Conservation (phyloP, 1,140 invertebrate species). For the Drosophila gunungcola region DNA sequence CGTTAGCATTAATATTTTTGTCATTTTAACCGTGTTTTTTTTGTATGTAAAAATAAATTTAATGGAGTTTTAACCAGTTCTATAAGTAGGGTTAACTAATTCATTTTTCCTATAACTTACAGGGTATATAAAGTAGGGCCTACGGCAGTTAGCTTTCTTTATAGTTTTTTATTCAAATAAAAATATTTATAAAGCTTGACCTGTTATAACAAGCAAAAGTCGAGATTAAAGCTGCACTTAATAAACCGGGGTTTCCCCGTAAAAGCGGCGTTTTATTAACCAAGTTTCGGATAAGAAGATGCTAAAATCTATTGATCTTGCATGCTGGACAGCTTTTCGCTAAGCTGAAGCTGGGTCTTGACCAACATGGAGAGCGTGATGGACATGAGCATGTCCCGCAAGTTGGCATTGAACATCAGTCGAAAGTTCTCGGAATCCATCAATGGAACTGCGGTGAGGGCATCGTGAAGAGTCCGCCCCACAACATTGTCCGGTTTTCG, state of each 20-base stretch:
- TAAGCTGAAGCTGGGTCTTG: conserved; percentile 58
- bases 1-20: too few species aligned
- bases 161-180: too few species aligned
- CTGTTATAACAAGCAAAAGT: too few species aligned
- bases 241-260: not conserved
- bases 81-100: too few species aligned
- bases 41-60: too few species aligned
- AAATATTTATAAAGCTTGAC: too few species aligned
- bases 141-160: too few species aligned
- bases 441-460: conserved; percentile 54
- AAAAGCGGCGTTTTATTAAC: not conserved
- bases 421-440: conserved; percentile 58
- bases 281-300: not conserved
- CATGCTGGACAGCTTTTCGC: conserved; percentile 54
- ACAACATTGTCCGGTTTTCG: conserved; percentile 51
- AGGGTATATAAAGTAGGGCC: too few species aligned
- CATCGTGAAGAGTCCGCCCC: conserved; percentile 49
- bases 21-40: too few species aligned
- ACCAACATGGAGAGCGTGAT: conserved; percentile 62
- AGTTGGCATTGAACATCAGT: conserved; percentile 53
- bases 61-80: too few species aligned
- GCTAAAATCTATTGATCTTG: conserved; percentile 6
- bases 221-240: too few species aligned
- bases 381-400: conserved; percentile 61
- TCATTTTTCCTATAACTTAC: too few species aligned